A percentile compares a stretch with the other conserved stretches of the same genome.
Evolutionary conservation across 2,888 invertebrate genomes (phyloP).

Genomic region (Volucella inanis): DNA sequence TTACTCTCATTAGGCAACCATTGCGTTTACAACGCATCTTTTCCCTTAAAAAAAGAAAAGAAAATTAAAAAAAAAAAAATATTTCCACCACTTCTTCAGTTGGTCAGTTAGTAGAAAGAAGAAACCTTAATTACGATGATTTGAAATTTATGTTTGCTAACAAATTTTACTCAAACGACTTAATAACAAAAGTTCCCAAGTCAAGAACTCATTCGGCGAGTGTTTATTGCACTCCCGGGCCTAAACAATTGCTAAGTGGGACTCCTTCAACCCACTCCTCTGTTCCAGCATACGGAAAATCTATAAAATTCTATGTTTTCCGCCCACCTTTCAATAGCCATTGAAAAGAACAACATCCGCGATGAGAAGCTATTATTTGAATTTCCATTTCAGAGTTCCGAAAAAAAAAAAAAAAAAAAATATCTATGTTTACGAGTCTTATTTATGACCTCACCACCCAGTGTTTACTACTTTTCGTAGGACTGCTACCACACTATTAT

Average conservation of each 20-base stretch:
- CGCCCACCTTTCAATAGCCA: constrained; percentile 53
- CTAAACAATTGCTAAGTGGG: neutral
- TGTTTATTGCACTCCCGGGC: neutral
- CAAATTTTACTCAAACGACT: too few species aligned
- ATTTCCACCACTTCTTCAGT: too few species aligned
- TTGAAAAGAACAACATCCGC: constrained; percentile 56
- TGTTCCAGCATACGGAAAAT: neutral
- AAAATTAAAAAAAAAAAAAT: too few species aligned
- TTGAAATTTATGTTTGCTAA: too few species aligned
- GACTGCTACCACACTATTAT: constrained; percentile 64
- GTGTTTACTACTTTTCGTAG: constrained; percentile 62
- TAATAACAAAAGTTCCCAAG: too few species aligned
- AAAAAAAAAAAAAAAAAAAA: constrained; percentile 25
- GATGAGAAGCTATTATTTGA: constrained; percentile 56
- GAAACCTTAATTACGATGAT: too few species aligned
- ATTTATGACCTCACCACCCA: constrained; percentile 72
- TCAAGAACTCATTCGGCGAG: too few species aligned
- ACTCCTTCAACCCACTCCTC: constrained; percentile 9
- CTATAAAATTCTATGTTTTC: constrained; percentile 37
- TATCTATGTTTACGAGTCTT: constrained; percentile 56
- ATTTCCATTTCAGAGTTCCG: constrained; percentile 1
- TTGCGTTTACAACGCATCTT: too few species aligned
- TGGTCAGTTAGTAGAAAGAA: too few species aligned
- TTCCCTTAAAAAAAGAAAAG: too few species aligned
- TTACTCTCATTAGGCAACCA: too few species aligned